Conservation (phyloP, 1,140 invertebrate genomes). For the Odontomachus brunneus region DNA sequence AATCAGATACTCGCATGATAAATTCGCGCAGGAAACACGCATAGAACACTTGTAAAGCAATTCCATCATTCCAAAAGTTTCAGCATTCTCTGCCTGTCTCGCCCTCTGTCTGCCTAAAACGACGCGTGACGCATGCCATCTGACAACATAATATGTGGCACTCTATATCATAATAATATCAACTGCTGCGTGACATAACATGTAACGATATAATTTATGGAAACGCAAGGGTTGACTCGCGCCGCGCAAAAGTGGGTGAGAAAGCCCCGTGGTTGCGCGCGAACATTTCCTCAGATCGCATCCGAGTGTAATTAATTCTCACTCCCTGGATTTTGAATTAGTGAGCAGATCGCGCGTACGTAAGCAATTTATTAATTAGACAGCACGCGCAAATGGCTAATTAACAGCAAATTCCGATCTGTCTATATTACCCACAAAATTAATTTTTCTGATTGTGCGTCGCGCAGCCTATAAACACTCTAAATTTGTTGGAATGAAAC, state of each 20-base stretch:
- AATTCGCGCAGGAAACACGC: too few species aligned
- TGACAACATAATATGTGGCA: background rate
- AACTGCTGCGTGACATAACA: background rate
- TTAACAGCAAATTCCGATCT: too few species aligned
- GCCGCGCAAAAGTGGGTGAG: background rate
- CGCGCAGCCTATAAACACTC: too few species aligned
- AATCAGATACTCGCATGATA: too few species aligned
- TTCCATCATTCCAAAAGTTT: too few species aligned
- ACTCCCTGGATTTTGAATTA: conserved; percentile 20
- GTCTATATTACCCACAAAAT: background rate
- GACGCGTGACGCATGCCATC: too few species aligned
- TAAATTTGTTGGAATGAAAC: too few species aligned
- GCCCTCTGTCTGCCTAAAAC: too few species aligned
- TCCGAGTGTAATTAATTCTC: conserved; percentile 32
- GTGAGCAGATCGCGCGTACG: conserved; percentile 14
- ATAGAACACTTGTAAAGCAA: too few species aligned
- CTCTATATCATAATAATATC: conserved; percentile 9
- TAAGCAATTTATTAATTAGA: conserved; percentile 17
- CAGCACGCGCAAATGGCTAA: too few species aligned
- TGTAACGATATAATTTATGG: background rate
- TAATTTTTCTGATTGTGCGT: background rate
- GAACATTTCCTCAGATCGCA: background rate
- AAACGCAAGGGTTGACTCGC: background rate
- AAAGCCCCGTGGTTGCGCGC: background rate
- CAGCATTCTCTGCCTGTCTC: too few species aligned